phyloP scores from a whole-genome alignment of 2,113 vertebrate species.

The Mastomys natalensis region DNA sequence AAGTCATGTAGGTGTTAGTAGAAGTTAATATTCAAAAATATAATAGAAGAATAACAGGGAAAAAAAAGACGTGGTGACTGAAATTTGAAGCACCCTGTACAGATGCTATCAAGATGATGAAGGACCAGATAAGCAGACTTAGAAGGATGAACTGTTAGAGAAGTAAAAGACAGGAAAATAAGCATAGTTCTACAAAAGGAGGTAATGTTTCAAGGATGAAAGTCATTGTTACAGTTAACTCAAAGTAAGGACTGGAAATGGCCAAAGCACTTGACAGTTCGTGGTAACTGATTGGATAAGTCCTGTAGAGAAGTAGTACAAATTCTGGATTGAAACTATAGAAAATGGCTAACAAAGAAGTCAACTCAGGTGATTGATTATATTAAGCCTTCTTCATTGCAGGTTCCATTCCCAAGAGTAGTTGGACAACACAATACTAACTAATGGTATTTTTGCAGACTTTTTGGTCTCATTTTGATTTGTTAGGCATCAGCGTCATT shows the following conservation, averaged over 20 bases:
- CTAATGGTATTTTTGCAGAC: not conserved
- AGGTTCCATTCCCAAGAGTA: not conserved
- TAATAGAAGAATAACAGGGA: not conserved
- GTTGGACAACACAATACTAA: not conserved
- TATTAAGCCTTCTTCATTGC: not conserved
- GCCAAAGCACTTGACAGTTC: not conserved
- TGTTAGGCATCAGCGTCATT: not conserved
- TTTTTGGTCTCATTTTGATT: not conserved
- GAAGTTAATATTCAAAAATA: not conserved
- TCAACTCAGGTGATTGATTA: not conserved
- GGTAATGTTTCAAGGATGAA: not conserved
- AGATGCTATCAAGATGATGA: not conserved
- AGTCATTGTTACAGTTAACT: not conserved
- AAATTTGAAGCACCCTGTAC: not conserved
- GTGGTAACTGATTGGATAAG: not conserved
- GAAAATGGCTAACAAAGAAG: not conserved
- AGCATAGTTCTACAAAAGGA: not conserved
- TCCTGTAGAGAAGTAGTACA: not conserved
- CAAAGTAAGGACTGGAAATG: not conserved
- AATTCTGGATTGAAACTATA: not conserved
- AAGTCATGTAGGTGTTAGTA: not conserved
- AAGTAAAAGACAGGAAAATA: not conserved
- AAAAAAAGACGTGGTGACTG: not conserved
- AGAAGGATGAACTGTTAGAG: not conserved
- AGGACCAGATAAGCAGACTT: not conserved